Evolutionary conservation across 2,888 invertebrate species (phyloP).

Genomic region (Drosophila greeni): DNA sequence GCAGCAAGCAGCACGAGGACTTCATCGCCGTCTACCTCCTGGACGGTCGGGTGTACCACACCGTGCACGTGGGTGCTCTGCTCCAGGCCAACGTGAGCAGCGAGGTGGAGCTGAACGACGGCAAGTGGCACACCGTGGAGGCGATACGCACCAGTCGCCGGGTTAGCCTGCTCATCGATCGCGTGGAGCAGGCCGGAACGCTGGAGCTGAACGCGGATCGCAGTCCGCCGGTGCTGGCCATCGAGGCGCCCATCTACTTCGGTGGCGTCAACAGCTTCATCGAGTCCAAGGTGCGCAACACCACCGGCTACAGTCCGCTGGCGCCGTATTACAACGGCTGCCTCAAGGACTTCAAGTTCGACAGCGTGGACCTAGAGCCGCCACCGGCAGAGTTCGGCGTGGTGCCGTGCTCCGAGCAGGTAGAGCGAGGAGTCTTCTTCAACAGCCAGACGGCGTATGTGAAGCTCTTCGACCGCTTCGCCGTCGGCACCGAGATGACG

Average conservation of each 20-base stretch:
- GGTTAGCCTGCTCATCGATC: conserved; percentile 80
- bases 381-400: conserved; percentile 82
- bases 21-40: conserved; percentile 87
- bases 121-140: conserved; percentile 88
- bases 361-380: conserved; percentile 83
- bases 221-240: conserved; percentile 80
- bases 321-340: conserved; percentile 86
- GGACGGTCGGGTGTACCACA: conserved; percentile 86
- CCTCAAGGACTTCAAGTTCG: conserved; percentile 86
- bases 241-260: conserved; percentile 86
- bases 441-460: conserved; percentile 87
- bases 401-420: conserved; percentile 87
- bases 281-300: conserved; percentile 79
- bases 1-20: conserved; percentile 83
- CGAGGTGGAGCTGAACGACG: conserved; percentile 83
- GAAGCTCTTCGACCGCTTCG: conserved; percentile 85
- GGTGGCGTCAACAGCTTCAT: conserved; percentile 85
- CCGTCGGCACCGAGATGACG: conserved; percentile 87
- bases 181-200: conserved; percentile 53
- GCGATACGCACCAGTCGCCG: conserved; percentile 83
- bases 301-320: conserved; percentile 63
- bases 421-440: conserved; percentile 92
- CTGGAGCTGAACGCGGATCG: conserved; percentile 81
- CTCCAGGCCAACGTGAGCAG: conserved; percentile 82
- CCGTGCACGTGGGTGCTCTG: conserved; percentile 83